phyloP scores from a whole-genome alignment of 1,140 invertebrate genomes.

The Diachasma alloeum region DNA sequence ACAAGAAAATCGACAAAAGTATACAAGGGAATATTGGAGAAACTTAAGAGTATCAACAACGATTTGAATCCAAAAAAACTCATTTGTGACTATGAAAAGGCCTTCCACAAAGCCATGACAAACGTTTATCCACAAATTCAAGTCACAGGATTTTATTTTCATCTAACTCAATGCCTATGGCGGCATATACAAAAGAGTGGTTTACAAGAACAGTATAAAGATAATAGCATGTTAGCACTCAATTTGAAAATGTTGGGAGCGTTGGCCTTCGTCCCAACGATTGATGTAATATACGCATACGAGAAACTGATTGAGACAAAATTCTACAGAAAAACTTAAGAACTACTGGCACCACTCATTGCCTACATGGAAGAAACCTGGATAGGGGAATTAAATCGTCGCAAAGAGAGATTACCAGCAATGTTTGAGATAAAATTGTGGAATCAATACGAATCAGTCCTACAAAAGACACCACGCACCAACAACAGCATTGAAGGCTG shows the following conservation, averaged over 20 bases:
- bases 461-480: background rate
- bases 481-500: slow-evolving; percentile 18
- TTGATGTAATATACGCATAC: background rate
- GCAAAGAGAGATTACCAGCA: background rate
- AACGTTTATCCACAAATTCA: slow-evolving; percentile 5
- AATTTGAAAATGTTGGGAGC: slow-evolving; percentile 6
- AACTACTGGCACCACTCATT: background rate
- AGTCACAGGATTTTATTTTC: slow-evolving; percentile 16
- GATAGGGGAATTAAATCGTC: slow-evolving; percentile 11
- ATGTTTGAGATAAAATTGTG: background rate
- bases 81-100: slow-evolving; percentile 15
- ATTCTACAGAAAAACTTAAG: slow-evolving; percentile 5
- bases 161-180: slow-evolving; percentile 14
- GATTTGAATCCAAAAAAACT: background rate
- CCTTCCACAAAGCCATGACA: slow-evolving; percentile 7
- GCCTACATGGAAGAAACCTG: slow-evolving; percentile 15
- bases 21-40: slow-evolving; percentile 11
- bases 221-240: background rate
- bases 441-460: slow-evolving; percentile 10
- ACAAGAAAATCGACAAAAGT: slow-evolving; percentile 2
- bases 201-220: background rate
- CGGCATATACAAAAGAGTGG: background rate
- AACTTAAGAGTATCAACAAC: background rate
- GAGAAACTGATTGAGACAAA: background rate
- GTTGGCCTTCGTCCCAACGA: slow-evolving; percentile 18